Conservation (phyloP, 1,140 invertebrate genomes). For the Musca domestica region DNA sequence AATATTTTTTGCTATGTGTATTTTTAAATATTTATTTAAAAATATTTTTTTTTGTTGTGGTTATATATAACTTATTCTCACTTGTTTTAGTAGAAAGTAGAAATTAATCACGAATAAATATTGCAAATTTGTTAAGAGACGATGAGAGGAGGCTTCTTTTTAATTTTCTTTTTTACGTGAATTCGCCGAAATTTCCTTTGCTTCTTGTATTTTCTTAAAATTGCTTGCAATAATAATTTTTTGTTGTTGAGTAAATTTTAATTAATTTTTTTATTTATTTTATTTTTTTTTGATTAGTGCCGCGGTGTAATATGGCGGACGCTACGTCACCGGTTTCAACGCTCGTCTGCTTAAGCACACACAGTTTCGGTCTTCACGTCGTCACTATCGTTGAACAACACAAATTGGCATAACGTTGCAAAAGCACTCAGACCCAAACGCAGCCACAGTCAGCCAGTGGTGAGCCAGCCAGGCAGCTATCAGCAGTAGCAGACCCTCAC, state of each 20-base stretch:
- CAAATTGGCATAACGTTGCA: constrained; percentile 50
- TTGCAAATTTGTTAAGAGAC: constrained; percentile 16
- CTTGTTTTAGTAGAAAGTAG: neutral
- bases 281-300: constrained; percentile 33
- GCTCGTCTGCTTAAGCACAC: constrained; percentile 39
- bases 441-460: no score
- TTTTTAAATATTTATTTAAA: neutral
- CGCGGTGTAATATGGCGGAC: constrained; percentile 54
- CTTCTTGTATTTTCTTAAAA: no score
- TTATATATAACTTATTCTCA: neutral
- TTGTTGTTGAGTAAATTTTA: no score
- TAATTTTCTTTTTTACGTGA: neutral
- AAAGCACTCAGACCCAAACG: constrained; percentile 47
- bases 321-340: constrained; percentile 52
- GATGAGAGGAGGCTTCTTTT: no score
- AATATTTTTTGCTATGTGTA: neutral
- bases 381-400: constrained; percentile 52
- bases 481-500: constrained; percentile 14
- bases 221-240: no score
- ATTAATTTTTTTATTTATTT: neutral
- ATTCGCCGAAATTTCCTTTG: neutral
- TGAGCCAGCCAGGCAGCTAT: constrained; percentile 8
- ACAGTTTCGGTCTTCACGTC: constrained; percentile 35
- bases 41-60: constrained; percentile 15
- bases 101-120: constrained; percentile 17